Evolutionary conservation across 2,888 invertebrate species (phyloP), one percentile per base, ranked within the genome.

Genomic region (Oegoconia quadripuncta): DNA sequence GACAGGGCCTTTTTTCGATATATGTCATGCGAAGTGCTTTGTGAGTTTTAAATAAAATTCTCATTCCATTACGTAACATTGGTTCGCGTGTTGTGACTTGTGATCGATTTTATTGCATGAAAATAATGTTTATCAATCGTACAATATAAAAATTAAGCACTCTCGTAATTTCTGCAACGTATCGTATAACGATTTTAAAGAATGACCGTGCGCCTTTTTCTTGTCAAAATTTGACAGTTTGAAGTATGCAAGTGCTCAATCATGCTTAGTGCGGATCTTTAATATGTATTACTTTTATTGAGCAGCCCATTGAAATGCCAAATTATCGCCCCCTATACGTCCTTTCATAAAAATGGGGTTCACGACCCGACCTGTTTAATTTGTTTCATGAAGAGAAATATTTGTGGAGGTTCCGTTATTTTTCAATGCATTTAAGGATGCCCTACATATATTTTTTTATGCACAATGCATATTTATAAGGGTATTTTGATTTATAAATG

Each of bases 181-280:
- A 27, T 27, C n/a, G 13, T 6, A 27, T 27, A 27, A 13, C 27
- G 29, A 16, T 16, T 30, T 30, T 17, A 17, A 30, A 5, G 29
- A 17, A 16, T 30, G 29, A 30, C 14, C 3, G 5, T 30, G 29
- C 17, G 13, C 29, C n/a, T 30, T 30, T 30, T 8, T 30, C 11
- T 17, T n/a, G 29, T 17, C 29, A 30, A 7, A n/a, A 27, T 7
- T 27, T 27, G 29, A 30, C 17, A 27, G 7, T 14, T 13, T 13
- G 6, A 13, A 5, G 12, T 14, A 16, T 30, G 16, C 17, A 9
- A 27, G 13, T 17, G 16, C 17, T 17, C 29, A 7, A 30, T 30
- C 29, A 30, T 30, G 16, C 29, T 30, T 30, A 30, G 29, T 17
- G n/a, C 1, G 22, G 6, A 30, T n/a, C 29, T 30, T 30, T 30